Conservation (phyloP, 2,113 vertebrate genomes). For the Triplophysa tibetana region DNA sequence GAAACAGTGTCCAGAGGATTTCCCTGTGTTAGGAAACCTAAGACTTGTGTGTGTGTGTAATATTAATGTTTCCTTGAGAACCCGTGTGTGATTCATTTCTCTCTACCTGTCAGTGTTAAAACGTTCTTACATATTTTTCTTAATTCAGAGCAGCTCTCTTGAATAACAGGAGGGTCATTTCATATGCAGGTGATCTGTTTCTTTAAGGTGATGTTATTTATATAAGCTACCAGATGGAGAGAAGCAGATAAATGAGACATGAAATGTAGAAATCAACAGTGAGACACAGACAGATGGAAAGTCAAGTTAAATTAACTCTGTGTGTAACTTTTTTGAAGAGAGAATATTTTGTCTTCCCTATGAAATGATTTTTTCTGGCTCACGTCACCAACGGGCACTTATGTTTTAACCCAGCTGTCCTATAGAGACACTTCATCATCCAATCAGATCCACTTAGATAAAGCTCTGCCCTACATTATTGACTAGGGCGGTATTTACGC, state of each 20-base stretch:
- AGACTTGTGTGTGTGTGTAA: slow-evolving; percentile 17
- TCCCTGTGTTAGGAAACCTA: slow-evolving; percentile 11
- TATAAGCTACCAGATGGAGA: slow-evolving; percentile 3
- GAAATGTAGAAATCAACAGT: slow-evolving; percentile 13
- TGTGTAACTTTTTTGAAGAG: too few relatives aligned
- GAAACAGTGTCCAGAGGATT: slow-evolving; percentile 45
- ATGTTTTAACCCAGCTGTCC: too few relatives aligned
- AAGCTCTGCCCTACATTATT: too few relatives aligned
- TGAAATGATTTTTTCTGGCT: neutral
- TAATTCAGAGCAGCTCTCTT: too few relatives aligned
- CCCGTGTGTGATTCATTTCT: neutral
- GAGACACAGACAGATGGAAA: neutral
- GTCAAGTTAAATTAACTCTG: neutral
- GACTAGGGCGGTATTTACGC: too few relatives aligned
- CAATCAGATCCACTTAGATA: too few relatives aligned
- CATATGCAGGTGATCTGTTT: slow-evolving; percentile 13
- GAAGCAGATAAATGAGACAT: slow-evolving; percentile 6
- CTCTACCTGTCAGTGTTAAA: too few relatives aligned
- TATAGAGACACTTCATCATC: too few relatives aligned
- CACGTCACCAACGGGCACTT: too few relatives aligned
- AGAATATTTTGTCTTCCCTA: neutral
- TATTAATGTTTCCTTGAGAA: neutral
- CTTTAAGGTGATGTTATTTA: neutral
- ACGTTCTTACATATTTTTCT: too few relatives aligned
- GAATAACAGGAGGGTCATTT: too few relatives aligned